Evolutionary conservation across 2,797 vertebrate species (phyloP), one percentile per base, ranked within the genome.

Genomic region (Vespertilio murinus): DNA sequence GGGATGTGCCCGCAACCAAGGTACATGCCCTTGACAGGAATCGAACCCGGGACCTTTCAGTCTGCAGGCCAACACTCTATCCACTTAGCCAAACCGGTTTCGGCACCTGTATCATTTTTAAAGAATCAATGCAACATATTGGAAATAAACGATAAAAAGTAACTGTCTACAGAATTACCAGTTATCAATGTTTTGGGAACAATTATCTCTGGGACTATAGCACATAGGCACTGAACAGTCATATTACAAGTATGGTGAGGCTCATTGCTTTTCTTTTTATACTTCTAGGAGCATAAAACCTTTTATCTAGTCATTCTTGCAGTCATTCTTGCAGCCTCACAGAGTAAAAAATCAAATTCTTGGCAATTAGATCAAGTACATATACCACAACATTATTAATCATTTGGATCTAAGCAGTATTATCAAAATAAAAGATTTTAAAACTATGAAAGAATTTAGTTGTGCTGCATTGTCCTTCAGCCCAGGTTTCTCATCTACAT

Each of bases 341-440:
- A 79, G 45, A 92, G 7, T 23, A 65, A 47, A 47, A 87, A 67
- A 61, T 59, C 30, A 73, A 83, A 75, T 38, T 16, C 12, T 83
- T 75, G 20, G 64, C 40, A 82, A 70, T 73, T 71, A 86, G 14
- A 64, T 64, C n/a, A 85, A 70, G 30, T 65, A 16, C 54, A 42
- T 71, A 16, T 61, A 45, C 61, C 40, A 75, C 8, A 82, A 13
- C 22, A 84, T 28, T 84, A 45, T 47, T 89, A 49, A 13, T 45
- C 20, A 35, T 67, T 64, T 85, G 11, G 13, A 74, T 40, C 69
- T 77, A 78, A 69, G 25, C 28, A 86, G 9, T 28, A 71, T 22
- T 28, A 42, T 52, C 38, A 56, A 87, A 73, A 75, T 22, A 94
- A 73, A 85, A n/a, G 12, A 38, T 64, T 90, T 92, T 93, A 49